These are phyloP conservation scores for Mallateleia sp. DNA, from an alignment of 2,888 invertebrate species.

Conservation along the genomic window DNA sequence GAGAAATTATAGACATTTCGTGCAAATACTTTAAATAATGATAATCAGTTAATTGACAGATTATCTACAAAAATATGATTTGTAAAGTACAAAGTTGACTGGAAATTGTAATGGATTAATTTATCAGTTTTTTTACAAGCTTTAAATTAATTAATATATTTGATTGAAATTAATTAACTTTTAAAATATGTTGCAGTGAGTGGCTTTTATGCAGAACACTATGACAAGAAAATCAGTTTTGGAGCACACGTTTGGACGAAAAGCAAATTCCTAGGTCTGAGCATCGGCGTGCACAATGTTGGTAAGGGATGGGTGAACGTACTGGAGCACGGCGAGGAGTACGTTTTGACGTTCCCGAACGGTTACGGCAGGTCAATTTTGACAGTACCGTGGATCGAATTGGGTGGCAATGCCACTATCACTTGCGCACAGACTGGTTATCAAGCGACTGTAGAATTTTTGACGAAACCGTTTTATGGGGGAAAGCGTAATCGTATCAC, in stretches of 20 bases:
- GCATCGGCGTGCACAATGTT: conserved; percentile 99
- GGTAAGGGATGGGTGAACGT: conserved; percentile 98
- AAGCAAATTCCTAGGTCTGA: conserved; percentile 99
- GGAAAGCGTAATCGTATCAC: conserved; percentile 97
- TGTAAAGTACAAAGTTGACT: too few relatives aligned
- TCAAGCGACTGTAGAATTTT: conserved; percentile 97
- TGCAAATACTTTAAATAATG: too few relatives aligned
- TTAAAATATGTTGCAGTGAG: too few relatives aligned
- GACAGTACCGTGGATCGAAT: conserved; percentile 99
- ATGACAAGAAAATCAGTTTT: too few relatives aligned
- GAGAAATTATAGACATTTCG: too few relatives aligned
- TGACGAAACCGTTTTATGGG: conserved; percentile 99
- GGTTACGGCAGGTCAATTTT: conserved; percentile 99
- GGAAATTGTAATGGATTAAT: too few relatives aligned
- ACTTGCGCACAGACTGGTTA: conserved; percentile 98
- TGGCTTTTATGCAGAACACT: too few relatives aligned
- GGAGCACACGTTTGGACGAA: conserved; percentile 99
- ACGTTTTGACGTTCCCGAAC: conserved; percentile 98
- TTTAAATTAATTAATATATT: too few relatives aligned
- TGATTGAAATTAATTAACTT: too few relatives aligned
- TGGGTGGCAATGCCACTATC: conserved; percentile 97
- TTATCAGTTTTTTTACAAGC: too few relatives aligned
- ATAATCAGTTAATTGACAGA: too few relatives aligned
- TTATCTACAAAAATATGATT: too few relatives aligned
- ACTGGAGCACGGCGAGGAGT: conserved; percentile 97